Base-by-base conservation (phyloP, 2,888 invertebrate genomes). In the Barypeithes pellucidus region DNA sequence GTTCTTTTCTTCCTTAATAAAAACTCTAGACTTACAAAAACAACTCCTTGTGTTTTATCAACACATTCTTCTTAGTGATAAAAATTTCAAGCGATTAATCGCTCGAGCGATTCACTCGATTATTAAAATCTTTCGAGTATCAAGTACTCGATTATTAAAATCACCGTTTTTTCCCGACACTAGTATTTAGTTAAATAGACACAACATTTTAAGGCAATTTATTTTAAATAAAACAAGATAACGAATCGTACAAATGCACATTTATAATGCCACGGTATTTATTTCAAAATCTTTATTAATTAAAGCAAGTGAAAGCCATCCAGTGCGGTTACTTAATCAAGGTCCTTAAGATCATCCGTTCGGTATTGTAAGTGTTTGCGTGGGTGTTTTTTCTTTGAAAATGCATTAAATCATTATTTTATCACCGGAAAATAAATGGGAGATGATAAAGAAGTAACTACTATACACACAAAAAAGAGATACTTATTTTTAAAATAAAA, bases 211-310 rank as follows among this genome's bases (percentile, higher is more conserved):
- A 59, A 66, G 63, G 66, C 33, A 66, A 66, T 72, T 72, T 72
- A 66, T 72, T 72, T 72, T 66, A 66, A 72, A 71, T 63, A 66
- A 65, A 61, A 52, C 61, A 33, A 61, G 71, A 70, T 62, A 62
- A 61, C 14, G 54, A 47, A 62, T 61, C 69, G 43, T 45, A 63
- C 41, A 71, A 65, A 63, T 65, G 57, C 41, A 57, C 41, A 36
- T 52, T 41, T 60, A 68, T 41, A 52, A 54, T 52, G 22, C 41
- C 61, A 65, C 18, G 22, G 29, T 36, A 22, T 16, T n/a, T 52
- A 52, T 52, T 66, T 43, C 61, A 14, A 61, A 61, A 61, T 43
- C 61, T 24, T 61, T 61, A 43, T 61, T 59, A 61, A 61, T 67
- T 57, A 29, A 57, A 14, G 54, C 54, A 43, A 20, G 67, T 67